A percentile compares a stretch with the other conserved stretches of the same genome.
These are phyloP conservation scores for Anhinga rufa DNA, from an alignment of 2,113 vertebrate genomes.

Conservation along the genomic window DNA sequence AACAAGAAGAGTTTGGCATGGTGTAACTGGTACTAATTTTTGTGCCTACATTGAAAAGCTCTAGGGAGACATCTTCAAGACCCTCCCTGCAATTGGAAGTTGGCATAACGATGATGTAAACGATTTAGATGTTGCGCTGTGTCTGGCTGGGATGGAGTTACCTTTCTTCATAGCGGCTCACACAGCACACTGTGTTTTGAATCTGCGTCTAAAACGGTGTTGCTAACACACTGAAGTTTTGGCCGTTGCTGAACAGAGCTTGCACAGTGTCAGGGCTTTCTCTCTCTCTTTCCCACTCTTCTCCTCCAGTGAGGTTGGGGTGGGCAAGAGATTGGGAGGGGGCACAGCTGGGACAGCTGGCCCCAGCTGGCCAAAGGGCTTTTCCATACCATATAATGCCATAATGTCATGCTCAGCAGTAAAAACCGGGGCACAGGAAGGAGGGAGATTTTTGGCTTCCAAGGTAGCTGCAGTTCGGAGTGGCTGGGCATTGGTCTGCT, in stretches of 20 bases:
- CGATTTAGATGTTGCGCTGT: background rate
- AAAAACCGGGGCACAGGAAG: background rate
- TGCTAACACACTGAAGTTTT: background rate
- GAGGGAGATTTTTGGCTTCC: background rate
- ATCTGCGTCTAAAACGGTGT: background rate
- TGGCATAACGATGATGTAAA: background rate
- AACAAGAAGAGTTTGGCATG: background rate
- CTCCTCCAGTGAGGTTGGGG: background rate
- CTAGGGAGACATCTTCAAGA: background rate
- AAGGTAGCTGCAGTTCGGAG: background rate
- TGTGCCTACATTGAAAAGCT: background rate
- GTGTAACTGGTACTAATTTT: background rate
- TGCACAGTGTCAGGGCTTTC: background rate
- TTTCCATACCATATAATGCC: background rate
- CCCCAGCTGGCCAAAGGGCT: background rate
- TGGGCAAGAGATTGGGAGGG: background rate
- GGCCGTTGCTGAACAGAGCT: background rate
- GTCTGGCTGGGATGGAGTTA: background rate
- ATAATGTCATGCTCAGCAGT: rapidly evolving
- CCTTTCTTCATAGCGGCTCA: background rate
- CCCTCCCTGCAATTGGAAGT: background rate
- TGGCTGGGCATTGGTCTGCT: background rate
- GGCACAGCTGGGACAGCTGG: background rate
- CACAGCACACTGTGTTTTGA: background rate
- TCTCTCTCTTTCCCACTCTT: background rate